Base-by-base conservation (phyloP, 1,140 invertebrate genomes). In the Euura saliciscinereae region DNA sequence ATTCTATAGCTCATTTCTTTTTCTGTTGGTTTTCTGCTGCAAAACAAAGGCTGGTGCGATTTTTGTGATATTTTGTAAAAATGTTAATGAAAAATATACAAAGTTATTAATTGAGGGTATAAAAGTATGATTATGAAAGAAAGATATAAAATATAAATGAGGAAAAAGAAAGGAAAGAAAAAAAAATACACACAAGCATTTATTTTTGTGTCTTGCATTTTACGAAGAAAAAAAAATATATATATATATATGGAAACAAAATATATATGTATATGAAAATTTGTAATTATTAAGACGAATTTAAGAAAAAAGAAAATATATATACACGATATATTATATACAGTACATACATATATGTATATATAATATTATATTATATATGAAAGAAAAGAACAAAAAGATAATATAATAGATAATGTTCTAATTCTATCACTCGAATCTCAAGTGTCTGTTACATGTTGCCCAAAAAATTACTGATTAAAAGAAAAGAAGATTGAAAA, bases 11-110 rank as follows among this genome's bases (percentile, higher is more conserved):
- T 11, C 42, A 69, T 71, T 80, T 83, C 74, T 74, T 79, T 84
- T 79, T 77, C 77, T 81, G 79, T 78, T 83, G 74, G 74, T 79
- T 84, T 79, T 77, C 77, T 81, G 79, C 78, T 83, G 78, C 79
- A 78, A 28, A 84, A 83, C 78, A 82, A 86, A 85, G 84, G 82
- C 84, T 86, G 85, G 84, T 86, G 83, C 81, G 80, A 86, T 86
- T 86, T 83, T 86, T 86, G 86, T 87, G 86, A 87, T 87, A 87
- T 86, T 85, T 87, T 85, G 81, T 86, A 87, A 85, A 86, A 81
- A 79, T 28, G 74, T 75, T 77, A 70, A 45, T 44, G 8, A 45
- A 66, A 28, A 28, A 0, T 28, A 28, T 28, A 28, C 64, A 73
- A 71, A 51, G 28, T 28, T 45, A 46, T 80, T 76, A 79, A 79